Conservation (phyloP, 2,888 invertebrate genomes). For the Cacoxenus indagator region DNA sequence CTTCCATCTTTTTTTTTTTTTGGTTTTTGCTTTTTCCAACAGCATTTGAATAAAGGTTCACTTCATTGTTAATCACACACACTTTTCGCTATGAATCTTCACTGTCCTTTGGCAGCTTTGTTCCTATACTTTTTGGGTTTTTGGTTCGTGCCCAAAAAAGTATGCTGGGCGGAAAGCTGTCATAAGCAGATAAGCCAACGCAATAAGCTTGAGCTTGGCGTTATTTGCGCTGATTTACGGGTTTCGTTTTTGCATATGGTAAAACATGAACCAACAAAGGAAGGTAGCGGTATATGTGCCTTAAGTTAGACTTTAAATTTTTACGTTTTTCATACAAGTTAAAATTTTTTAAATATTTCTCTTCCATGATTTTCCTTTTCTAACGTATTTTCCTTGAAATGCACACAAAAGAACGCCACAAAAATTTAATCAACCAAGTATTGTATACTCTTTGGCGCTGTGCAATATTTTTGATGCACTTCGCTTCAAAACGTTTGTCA, state of each 20-base stretch:
- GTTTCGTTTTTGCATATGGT: conserved; percentile 63
- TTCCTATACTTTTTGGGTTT: conserved; percentile 52
- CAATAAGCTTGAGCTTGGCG: conserved; percentile 65
- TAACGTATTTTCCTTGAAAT: background rate
- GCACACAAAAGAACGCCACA: background rate
- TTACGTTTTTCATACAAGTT: background rate
- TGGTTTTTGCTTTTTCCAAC: background rate
- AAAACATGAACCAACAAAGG: conserved; percentile 40
- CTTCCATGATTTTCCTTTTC: background rate
- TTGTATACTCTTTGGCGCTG: background rate
- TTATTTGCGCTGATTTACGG: conserved; percentile 64
- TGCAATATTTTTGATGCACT: too few species aligned
- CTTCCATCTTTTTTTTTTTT: conserved; percentile 22
- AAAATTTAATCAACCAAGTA: conserved; percentile 13
- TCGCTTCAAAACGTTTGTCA: conserved; percentile 19
- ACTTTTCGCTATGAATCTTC: background rate
- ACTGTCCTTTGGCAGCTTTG: conserved; percentile 28
- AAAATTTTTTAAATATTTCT: background rate
- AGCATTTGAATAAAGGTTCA: background rate
- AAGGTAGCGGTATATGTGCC: background rate
- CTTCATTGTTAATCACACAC: background rate
- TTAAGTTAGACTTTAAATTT: background rate
- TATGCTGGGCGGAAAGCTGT: conserved; percentile 65
- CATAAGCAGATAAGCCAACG: conserved; percentile 70
- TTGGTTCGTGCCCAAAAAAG: conserved; percentile 3